Evolutionary conservation across 2,113 vertebrate genomes (phyloP).

Genomic region (Galbula dea): DNA sequence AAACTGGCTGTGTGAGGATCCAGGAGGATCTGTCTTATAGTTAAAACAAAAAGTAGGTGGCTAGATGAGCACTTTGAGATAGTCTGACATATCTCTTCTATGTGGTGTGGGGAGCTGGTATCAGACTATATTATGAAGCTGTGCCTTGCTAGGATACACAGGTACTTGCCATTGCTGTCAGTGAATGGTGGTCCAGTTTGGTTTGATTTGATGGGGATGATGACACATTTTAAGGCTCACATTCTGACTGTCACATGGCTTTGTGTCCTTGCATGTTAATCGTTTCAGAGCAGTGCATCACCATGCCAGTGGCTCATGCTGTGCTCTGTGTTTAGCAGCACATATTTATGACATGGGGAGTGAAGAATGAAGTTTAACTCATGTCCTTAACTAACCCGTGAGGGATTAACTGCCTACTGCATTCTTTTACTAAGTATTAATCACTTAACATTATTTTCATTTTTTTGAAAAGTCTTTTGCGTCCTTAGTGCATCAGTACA

Average conservation of each 20-base stretch:
- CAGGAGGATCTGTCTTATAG: not conserved
- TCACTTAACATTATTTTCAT: constrained; percentile 43
- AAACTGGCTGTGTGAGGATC: not conserved
- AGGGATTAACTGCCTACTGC: constrained; percentile 59
- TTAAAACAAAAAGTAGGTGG: not conserved
- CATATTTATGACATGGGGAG: constrained; percentile 45
- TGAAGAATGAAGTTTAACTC: constrained; percentile 63
- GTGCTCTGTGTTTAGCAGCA: constrained; percentile 44
- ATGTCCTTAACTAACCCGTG: constrained; percentile 54
- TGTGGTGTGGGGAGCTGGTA: not conserved
- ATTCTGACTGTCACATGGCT: not conserved
- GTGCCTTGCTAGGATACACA: not conserved
- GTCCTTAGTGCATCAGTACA: not conserved
- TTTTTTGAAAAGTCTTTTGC: not conserved
- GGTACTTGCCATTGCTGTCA: not conserved
- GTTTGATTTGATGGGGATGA: not conserved
- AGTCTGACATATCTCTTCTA: not conserved
- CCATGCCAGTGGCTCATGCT: not conserved
- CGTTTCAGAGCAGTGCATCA: constrained; percentile 53
- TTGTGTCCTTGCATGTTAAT: constrained; percentile 33
- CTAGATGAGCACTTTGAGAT: not conserved
- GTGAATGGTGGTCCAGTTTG: not conserved
- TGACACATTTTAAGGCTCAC: not conserved
- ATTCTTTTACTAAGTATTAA: constrained; percentile 47
- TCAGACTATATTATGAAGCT: not conserved